Base-by-base conservation (phyloP, 2,888 invertebrate genomes). In the Agrotis segetum region DNA sequence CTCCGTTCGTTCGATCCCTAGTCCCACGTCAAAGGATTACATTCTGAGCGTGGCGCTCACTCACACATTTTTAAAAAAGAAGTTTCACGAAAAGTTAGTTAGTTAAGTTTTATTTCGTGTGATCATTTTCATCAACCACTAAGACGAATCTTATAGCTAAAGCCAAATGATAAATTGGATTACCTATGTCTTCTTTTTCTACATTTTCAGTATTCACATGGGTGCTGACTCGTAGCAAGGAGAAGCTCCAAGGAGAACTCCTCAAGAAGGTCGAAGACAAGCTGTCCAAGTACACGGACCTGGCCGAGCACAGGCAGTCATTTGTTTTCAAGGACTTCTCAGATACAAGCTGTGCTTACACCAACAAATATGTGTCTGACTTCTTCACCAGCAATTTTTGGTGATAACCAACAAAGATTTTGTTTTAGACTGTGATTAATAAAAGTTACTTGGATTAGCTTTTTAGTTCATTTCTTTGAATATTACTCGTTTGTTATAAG, bases 311-410 rank as follows among this genome's bases (percentile, higher is more conserved):
- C 13, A 86, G 94, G 16, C 88, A 91, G 44, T 88, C 89, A 0
- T 95, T 96, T 68, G 91, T 94, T 1, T 92, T 93, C 73, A 95
- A 95, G 69, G 92, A 95, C 9, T 96, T 96, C 78, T 86, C 89
- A 0, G 91, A 95, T 2, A 75, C 81, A 0, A 90, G 87, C 63
- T 96, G 96, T 70, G 86, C 89, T 0, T 95, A 87, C 74, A 84
- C 89, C 0, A 88, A 87, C 19, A 93, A 94, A 81, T 89, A 88
- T 40, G 92, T 91, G 77, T 89, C 89, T 0, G 93, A 94, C 60
- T 93, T 92, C 71, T 95, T 95, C 69, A 94, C 94, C 0, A 92
- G 87, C 61, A 94, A 94, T 76, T 95, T 95, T 77, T 95, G 95
- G 94, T 95, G 79, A 91, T 58, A 60, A 17, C 7, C 16, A 19